phyloP scores from a whole-genome alignment of 2,113 vertebrate species.

The Plotosus lineatus region DNA sequence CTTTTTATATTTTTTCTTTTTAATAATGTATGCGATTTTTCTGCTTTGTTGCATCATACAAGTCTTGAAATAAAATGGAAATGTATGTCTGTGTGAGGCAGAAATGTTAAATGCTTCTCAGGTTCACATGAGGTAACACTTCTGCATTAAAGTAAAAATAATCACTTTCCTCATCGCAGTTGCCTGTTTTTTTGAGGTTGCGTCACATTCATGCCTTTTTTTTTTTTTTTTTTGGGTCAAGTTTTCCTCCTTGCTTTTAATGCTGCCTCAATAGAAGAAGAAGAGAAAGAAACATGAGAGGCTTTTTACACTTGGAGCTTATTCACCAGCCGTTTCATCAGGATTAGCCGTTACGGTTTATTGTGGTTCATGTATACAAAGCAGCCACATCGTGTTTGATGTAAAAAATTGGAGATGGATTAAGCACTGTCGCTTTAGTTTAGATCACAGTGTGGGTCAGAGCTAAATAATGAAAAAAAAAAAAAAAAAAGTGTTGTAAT shows the following conservation, averaged over 20 bases:
- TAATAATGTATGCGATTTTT: too few relatives aligned
- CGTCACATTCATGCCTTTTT: not conserved
- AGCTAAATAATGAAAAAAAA: too few relatives aligned
- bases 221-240: too few relatives aligned
- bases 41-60: not conserved
- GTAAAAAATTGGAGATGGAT: not conserved
- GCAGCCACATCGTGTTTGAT: too few relatives aligned
- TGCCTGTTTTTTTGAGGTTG: not conserved
- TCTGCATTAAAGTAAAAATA: not conserved
- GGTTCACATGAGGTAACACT: not conserved
- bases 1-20: too few relatives aligned
- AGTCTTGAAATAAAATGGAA: not conserved
- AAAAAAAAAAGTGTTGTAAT: too few relatives aligned
- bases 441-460: not conserved
- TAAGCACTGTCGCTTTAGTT: not conserved
- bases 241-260: too few relatives aligned
- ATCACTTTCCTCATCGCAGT: too few relatives aligned
- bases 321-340: not conserved
- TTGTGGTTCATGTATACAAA: not conserved
- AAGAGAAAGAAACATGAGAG: not conserved
- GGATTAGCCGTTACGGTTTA: not conserved
- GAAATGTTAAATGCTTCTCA: not conserved
- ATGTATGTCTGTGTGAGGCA: not conserved
- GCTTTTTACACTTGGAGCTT: not conserved
- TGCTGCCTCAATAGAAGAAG: too few relatives aligned